These are phyloP conservation scores for Pomacea canaliculata DNA, from an alignment of 2,888 invertebrate species.

Conservation along the genomic window DNA sequence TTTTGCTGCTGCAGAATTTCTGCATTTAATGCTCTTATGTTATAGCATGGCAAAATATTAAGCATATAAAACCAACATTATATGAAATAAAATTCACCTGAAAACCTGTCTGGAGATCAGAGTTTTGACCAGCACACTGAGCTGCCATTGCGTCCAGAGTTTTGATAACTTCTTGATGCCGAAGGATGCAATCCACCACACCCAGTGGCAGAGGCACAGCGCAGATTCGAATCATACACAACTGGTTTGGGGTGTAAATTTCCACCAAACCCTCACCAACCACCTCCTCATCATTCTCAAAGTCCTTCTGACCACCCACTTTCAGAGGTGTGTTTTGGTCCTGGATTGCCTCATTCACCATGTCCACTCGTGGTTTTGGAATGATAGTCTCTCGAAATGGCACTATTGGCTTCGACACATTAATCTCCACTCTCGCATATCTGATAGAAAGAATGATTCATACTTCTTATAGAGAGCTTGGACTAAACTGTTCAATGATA, in stretches of 20 bases:
- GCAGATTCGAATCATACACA: slow-evolving; percentile 79
- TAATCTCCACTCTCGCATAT: slow-evolving; percentile 81
- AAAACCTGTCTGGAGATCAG: slow-evolving; percentile 10
- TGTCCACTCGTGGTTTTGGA: slow-evolving; percentile 82
- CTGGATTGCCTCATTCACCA: slow-evolving; percentile 85
- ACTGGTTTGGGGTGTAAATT: slow-evolving; percentile 80
- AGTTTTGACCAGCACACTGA: not conserved
- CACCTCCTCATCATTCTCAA: slow-evolving; percentile 49
- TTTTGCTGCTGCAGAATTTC: not conserved
- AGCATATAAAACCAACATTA: not conserved
- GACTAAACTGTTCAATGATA: not conserved
- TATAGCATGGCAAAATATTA: not conserved
- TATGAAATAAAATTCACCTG: not conserved
- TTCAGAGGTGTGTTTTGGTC: slow-evolving; percentile 71
- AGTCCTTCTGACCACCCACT: slow-evolving; percentile 41
- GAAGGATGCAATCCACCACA: slow-evolving; percentile 81
- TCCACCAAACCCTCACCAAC: slow-evolving; percentile 57
- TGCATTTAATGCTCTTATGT: not conserved
- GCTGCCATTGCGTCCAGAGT: slow-evolving; percentile 71
- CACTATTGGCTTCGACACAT: slow-evolving; percentile 94
- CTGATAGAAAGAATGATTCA: slow-evolving; percentile 61
- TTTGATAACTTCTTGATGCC: slow-evolving; percentile 80
- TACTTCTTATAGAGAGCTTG: not conserved
- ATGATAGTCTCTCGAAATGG: slow-evolving; percentile 95
- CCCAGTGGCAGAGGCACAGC: slow-evolving; percentile 83